Evolutionary conservation across 2,888 invertebrate genomes (phyloP).

Genomic region (Stegophylla sp.): DNA sequence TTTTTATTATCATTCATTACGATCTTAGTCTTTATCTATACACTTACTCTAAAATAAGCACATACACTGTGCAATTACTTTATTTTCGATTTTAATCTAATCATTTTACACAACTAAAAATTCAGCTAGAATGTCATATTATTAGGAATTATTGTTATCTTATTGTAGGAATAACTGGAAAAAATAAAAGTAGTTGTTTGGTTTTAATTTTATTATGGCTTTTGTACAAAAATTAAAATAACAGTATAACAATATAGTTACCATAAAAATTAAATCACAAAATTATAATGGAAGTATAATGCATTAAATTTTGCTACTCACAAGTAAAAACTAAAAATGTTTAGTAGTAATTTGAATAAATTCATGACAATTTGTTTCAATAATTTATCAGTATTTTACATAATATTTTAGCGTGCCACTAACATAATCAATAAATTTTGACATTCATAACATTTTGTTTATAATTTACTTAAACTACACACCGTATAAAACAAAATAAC

Average conservation of each 20-base stretch:
- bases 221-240: slow-evolving; percentile 58
- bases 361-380: slow-evolving; percentile 14
- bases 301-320: slow-evolving; percentile 42
- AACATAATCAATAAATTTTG: slow-evolving; percentile 49
- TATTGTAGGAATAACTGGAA: neutral
- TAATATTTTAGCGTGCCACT: slow-evolving; percentile 49
- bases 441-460: slow-evolving; percentile 46
- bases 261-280: slow-evolving; percentile 56
- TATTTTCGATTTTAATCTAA: too few relatives aligned
- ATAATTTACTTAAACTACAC: slow-evolving; percentile 56
- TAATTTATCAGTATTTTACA: slow-evolving; percentile 50
- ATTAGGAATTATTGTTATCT: neutral
- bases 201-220: slow-evolving; percentile 58
- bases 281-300: slow-evolving; percentile 56
- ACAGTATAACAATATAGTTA: slow-evolving; percentile 57
- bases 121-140: too few relatives aligned
- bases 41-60: too few relatives aligned
- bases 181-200: slow-evolving; percentile 36
- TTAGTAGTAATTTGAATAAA: slow-evolving; percentile 31
- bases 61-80: too few relatives aligned
- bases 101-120: too few relatives aligned
- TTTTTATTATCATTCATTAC: too few relatives aligned
- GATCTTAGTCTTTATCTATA: too few relatives aligned
- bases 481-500: slow-evolving; percentile 46
- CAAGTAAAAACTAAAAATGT: slow-evolving; percentile 41